A percentile compares a stretch with the other conserved stretches of the same genome.
Evolutionary conservation across 2,888 invertebrate species (phyloP).

Genomic region (Invenusta paracnida): DNA sequence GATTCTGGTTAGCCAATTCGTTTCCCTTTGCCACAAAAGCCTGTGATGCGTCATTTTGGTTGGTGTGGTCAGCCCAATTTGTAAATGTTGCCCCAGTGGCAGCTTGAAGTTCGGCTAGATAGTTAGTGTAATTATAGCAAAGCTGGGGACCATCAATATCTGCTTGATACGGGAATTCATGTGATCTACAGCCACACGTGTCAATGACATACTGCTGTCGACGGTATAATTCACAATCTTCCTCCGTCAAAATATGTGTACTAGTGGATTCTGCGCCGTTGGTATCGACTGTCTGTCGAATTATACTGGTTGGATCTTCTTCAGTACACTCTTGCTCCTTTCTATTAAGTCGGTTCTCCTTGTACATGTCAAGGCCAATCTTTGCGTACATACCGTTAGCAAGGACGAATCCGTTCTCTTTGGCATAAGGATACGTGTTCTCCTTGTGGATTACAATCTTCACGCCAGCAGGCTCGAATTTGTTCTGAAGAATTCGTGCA

Average conservation of each 20-base stretch:
- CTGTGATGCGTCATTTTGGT: background rate
- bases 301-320: background rate
- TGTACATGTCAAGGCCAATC: background rate
- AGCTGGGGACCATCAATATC: background rate
- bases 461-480: background rate
- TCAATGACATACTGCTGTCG: background rate
- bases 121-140: background rate
- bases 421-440: background rate
- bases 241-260: background rate
- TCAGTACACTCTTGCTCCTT: background rate
- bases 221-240: background rate
- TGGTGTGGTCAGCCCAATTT: background rate
- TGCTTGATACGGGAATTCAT: background rate
- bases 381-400: background rate
- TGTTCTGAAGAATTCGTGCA: slow-evolving; percentile 3
- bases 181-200: background rate
- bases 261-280: background rate
- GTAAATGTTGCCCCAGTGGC: background rate
- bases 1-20: background rate
- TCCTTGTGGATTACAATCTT: background rate
- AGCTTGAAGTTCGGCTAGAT: background rate
- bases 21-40: background rate
- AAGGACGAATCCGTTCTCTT: background rate
- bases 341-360: background rate
- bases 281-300: background rate